Percentiles rank a stretch among this genome's conserved stretches.
phyloP scores from a whole-genome alignment of 1,140 invertebrate genomes.

The Pogonognathellus flavescens region DNA sequence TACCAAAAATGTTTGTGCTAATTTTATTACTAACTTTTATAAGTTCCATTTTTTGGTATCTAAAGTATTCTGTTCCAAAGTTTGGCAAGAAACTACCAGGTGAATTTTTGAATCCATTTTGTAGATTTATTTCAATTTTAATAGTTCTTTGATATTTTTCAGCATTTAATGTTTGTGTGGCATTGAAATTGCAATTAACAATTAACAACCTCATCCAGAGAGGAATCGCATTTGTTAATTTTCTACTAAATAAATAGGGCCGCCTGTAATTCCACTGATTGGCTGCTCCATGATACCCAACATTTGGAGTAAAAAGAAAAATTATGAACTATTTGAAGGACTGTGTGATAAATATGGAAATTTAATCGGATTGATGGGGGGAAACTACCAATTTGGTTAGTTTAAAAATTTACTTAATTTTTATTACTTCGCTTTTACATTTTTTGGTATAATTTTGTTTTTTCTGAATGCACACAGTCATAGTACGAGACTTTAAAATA shows the following conservation, averaged over 20 bases:
- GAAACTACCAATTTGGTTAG: constrained; percentile 23
- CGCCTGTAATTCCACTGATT: not conserved
- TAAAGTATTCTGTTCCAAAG: constrained; percentile 14
- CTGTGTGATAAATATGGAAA: not conserved
- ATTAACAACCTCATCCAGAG: not conserved
- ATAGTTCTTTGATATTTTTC: too few relatives aligned
- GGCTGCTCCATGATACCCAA: not conserved
- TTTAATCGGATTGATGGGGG: constrained; percentile 1
- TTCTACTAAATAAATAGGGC: not conserved
- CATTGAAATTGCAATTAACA: too few relatives aligned
- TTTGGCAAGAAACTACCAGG: constrained; percentile 5
- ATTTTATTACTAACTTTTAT: not conserved
- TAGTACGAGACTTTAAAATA: constrained; percentile 23
- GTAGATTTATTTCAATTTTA: too few relatives aligned
- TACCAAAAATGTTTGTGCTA: not conserved
- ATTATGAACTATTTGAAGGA: constrained; percentile 34
- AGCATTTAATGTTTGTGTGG: too few relatives aligned
- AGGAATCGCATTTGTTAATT: not conserved
- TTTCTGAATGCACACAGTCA: not conserved
- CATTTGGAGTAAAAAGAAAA: not conserved
- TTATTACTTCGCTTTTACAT: too few relatives aligned
- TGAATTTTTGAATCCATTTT: not conserved
- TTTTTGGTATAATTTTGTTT: too few relatives aligned
- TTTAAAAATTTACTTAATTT: not conserved
- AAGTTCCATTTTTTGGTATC: not conserved